Evolutionary conservation across 2,888 invertebrate genomes (phyloP), one percentile per base, ranked within the genome.

Genomic region (Drosophila paracracens): DNA sequence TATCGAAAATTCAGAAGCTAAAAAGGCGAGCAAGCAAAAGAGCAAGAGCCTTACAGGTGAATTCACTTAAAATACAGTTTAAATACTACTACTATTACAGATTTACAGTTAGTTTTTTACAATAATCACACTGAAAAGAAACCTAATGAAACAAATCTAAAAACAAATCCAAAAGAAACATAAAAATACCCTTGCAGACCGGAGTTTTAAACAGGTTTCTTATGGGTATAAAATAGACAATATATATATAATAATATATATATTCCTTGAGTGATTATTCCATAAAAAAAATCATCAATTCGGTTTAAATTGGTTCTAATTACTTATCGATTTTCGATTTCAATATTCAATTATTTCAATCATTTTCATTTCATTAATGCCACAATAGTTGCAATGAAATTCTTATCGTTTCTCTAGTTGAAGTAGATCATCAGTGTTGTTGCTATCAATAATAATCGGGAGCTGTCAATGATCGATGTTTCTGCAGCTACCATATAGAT

Each of bases 31-130:
- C 75, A 85, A 88, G 60, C 85, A 96, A 95, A 96, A 96, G 95
- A 97, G 97, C 95, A 97, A 97, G 95, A 97, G 97, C 94, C 94
- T 96, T 94, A 95, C 97, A 95, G 97, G 97, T 97, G 96, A 97
- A 95, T 91, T 25, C 69, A 73, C 58, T 57, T 36, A 59, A 35
- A 46, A 46, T 40, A 43, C 46, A 68, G 64, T 46, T 58, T 16
- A 59, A 63, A n/a, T 48, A 58, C n/a, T 63, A 27, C 18, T 53
- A 43, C 35, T 35, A 18, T 18, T 63, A n/a, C 46, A 46, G 46
- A 46, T 63, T 25, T 40, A 38, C 33, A 57, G 62, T 58, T 58
- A 40, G 52, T 25, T 56, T 43, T 29, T 16, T 46, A 46, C 25
- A 16, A 8, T 25, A 46, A 25, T 8, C 16, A 46, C 7, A 46